phyloP scores from a whole-genome alignment of 2,113 vertebrate genomes.

The Gulo gulo region DNA sequence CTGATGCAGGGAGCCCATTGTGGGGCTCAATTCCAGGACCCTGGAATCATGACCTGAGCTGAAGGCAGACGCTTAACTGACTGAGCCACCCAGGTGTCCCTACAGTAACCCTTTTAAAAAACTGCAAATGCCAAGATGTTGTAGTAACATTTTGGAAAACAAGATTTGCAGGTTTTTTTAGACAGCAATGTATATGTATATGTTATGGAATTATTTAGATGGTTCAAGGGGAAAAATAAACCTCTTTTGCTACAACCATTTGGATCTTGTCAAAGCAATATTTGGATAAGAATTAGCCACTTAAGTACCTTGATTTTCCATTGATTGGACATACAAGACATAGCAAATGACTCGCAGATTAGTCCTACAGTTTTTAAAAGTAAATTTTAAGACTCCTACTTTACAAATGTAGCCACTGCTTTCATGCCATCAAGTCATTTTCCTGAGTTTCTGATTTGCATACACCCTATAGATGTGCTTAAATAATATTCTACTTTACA shows the following conservation, averaged over 20 bases:
- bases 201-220: background rate
- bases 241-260: background rate
- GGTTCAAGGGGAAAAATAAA: background rate
- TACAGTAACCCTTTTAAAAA: background rate
- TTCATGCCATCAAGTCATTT: slow-evolving; percentile 55
- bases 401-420: slow-evolving; percentile 13
- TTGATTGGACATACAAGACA: background rate
- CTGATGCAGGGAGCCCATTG: background rate
- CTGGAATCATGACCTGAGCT: background rate
- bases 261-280: background rate
- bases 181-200: background rate
- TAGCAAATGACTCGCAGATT: background rate
- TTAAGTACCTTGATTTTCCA: background rate
- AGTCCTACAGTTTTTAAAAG: slow-evolving; percentile 25
- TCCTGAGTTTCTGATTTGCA: slow-evolving; percentile 59
- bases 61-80: background rate
- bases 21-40: background rate
- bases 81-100: background rate
- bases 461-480: slow-evolving; percentile 13
- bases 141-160: background rate
- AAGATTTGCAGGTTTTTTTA: background rate
- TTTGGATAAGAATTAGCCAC: background rate
- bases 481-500: slow-evolving; percentile 52
- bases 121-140: background rate
- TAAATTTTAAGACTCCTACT: background rate